Evolutionary conservation across 2,888 invertebrate species (phyloP).

Genomic region (Drosophila acutilabella): DNA sequence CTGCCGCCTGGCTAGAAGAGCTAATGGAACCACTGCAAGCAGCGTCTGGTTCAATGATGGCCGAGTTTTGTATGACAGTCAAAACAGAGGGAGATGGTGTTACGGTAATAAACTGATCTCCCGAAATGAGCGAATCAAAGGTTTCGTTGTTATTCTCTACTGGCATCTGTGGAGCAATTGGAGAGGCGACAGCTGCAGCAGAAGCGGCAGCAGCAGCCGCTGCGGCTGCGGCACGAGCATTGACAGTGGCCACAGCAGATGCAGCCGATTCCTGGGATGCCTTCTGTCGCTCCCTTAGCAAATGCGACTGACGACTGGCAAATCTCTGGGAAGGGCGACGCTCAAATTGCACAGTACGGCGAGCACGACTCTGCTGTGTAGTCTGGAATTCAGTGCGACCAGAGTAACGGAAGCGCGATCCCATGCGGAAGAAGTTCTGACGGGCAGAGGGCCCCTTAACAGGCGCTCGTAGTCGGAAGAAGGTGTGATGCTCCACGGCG

Average conservation of each 20-base stretch:
- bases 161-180: constrained; percentile 47
- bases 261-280: constrained; percentile 82
- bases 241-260: constrained; percentile 77
- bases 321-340: constrained; percentile 98
- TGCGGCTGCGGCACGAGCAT: constrained; percentile 79
- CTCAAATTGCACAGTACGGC: constrained; percentile 98
- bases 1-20: constrained; percentile 79
- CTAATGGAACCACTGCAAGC: constrained; percentile 81
- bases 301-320: constrained; percentile 95
- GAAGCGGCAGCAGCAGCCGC: constrained; percentile 71
- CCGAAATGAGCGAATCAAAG: constrained; percentile 76
- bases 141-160: constrained; percentile 65
- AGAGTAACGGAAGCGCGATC: constrained; percentile 95
- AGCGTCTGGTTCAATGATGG: constrained; percentile 74
- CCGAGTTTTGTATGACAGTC: constrained; percentile 84
- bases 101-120: constrained; percentile 71
- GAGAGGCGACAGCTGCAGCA: constrained; percentile 65
- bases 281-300: constrained; percentile 91
- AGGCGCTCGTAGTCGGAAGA: constrained; percentile 96
- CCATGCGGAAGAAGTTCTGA: constrained; percentile 99
- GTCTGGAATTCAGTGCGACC: constrained; percentile 99
- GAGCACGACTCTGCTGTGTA: constrained; percentile 94
- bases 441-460: constrained; percentile 94
- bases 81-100: constrained; percentile 84
- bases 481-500: constrained; percentile 99